These are phyloP conservation scores for Reinhardtius hippoglossoides DNA, from an alignment of 2,113 vertebrate genomes.

Conservation along the genomic window DNA sequence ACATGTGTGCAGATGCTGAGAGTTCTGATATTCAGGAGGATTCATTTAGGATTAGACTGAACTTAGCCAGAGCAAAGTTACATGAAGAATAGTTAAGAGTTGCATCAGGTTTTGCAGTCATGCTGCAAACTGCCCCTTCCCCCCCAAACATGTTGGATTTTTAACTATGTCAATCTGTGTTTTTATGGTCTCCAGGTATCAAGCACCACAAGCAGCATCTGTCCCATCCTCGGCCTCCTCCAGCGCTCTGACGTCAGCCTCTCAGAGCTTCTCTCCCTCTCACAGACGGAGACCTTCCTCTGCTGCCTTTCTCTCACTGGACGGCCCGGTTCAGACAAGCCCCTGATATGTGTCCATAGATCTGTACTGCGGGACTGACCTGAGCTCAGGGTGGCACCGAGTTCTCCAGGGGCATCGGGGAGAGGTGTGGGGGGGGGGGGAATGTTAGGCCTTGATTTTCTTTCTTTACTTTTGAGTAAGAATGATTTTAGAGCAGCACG, in stretches of 20 bases:
- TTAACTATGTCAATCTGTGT: neutral
- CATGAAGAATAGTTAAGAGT: no score
- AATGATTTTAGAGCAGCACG: slow-evolving; percentile 36
- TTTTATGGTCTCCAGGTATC: slow-evolving; percentile 84
- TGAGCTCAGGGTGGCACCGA: slow-evolving; percentile 34
- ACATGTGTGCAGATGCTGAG: neutral
- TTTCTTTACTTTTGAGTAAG: neutral
- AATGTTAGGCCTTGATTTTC: slow-evolving; percentile 34
- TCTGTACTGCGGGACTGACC: neutral
- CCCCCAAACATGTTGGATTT: neutral
- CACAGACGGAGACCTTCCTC: slow-evolving; percentile 76
- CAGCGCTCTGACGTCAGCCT: slow-evolving; percentile 79
- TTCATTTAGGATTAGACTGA: neutral
- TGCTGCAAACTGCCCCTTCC: no score
- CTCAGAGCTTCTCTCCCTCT: slow-evolving; percentile 69
- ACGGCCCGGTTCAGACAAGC: slow-evolving; percentile 38
- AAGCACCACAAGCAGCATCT: slow-evolving; percentile 86
- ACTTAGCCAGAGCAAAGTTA: neutral
- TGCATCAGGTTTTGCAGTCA: no score
- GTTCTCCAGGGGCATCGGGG: no score
- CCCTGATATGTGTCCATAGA: slow-evolving; percentile 40
- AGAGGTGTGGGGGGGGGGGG: no score
- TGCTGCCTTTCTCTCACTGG: slow-evolving; percentile 58
- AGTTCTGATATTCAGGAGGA: no score
- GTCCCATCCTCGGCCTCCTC: slow-evolving; percentile 84